phyloP scores from a whole-genome alignment of 2,797 vertebrate genomes.

The Poecile montanus region DNA sequence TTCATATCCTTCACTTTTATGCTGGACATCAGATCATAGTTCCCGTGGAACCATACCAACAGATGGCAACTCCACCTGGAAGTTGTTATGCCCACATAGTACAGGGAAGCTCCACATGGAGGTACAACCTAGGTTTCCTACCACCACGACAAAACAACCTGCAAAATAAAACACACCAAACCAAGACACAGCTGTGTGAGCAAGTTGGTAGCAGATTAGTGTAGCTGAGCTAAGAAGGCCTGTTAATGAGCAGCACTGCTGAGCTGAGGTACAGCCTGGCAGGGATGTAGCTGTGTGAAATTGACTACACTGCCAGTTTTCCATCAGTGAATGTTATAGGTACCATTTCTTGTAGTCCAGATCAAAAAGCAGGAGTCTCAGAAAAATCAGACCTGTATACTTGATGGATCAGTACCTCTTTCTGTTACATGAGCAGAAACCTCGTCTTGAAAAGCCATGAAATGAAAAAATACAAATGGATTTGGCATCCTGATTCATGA shows the following conservation, averaged over 20 bases:
- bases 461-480: background rate
- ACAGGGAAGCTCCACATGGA: background rate
- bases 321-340: background rate
- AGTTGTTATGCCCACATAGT: background rate
- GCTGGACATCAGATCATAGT: background rate
- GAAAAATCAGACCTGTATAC: background rate
- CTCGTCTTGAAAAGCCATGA: background rate
- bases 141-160: accelerated
- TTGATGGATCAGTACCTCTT: background rate
- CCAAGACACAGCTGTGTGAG: background rate
- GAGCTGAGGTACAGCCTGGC: background rate
- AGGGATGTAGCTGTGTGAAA: background rate
- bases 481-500: background rate
- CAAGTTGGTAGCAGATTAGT: background rate
- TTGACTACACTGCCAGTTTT: background rate
- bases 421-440: background rate
- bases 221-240: background rate
- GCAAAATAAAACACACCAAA: background rate
- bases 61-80: background rate
- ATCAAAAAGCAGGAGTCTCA: background rate
- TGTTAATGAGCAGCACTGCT: background rate
- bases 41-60: background rate
- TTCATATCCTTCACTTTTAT: background rate
- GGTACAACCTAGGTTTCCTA: background rate
- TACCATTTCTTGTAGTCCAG: background rate